Conservation (phyloP, 2,797 vertebrate species). For the Sus cebifrons region DNA sequence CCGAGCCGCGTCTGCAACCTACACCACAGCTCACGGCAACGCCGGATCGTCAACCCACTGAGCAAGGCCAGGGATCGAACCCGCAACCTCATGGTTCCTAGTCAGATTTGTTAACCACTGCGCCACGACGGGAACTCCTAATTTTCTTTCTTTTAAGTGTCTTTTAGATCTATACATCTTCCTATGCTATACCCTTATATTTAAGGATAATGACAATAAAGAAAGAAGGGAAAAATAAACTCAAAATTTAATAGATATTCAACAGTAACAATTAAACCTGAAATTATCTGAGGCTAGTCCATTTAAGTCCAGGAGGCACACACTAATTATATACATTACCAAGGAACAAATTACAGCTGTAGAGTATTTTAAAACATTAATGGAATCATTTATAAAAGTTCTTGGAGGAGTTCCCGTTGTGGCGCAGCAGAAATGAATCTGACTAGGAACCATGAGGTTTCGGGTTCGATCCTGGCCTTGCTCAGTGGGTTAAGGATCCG, state of each 20-base stretch:
- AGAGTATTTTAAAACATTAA: constrained; percentile 34
- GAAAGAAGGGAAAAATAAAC: constrained; percentile 1
- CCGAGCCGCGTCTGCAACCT: too few relatives aligned
- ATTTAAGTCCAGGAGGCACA: not conserved
- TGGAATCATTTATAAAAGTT: not conserved
- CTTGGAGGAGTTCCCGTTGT: not conserved
- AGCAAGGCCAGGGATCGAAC: too few relatives aligned
- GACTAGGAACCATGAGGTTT: too few relatives aligned
- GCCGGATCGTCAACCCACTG: too few relatives aligned
- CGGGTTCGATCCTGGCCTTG: too few relatives aligned
- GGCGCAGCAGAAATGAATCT: too few relatives aligned
- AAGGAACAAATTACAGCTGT: constrained; percentile 21
- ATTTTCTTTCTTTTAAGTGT: not conserved
- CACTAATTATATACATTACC: constrained; percentile 8
- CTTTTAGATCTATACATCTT: not conserved
- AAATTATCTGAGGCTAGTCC: constrained; percentile 33
- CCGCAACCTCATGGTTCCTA: too few relatives aligned
- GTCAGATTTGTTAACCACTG: too few relatives aligned
- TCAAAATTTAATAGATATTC: constrained; percentile 35
- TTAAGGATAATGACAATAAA: constrained; percentile 10
- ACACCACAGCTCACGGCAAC: too few relatives aligned
- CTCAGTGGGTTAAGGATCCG: too few relatives aligned
- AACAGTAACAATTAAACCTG: constrained; percentile 35
- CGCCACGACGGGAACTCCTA: too few relatives aligned
- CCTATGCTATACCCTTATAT: not conserved